Percentiles rank a stretch among this genome's conserved stretches.
Conservation (phyloP, 2,113 vertebrate genomes). For the Nettapus auritus region DNA sequence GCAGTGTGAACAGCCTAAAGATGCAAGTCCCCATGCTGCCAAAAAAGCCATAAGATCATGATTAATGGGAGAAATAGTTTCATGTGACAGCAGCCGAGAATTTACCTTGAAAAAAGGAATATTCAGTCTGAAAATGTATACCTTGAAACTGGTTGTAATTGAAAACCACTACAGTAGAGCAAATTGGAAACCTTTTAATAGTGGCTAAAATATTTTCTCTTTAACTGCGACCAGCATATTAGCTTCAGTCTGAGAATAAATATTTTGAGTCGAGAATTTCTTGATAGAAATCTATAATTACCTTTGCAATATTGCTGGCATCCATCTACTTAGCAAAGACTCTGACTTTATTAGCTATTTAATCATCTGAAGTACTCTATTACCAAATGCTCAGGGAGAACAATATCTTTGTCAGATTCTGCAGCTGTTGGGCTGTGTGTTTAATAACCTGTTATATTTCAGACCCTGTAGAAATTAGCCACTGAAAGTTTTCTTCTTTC, state of each 20-base stretch:
- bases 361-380: slow-evolving; percentile 43
- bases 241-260: neutral
- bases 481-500: neutral
- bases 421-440: neutral
- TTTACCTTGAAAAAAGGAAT: slow-evolving; percentile 4
- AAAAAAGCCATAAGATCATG: neutral
- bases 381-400: slow-evolving; percentile 30
- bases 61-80: slow-evolving; percentile 26
- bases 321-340: slow-evolving; percentile 33
- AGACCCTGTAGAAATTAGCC: neutral
- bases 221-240: neutral
- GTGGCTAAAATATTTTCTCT: neutral
- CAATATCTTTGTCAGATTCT: slow-evolving; percentile 31
- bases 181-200: slow-evolving; percentile 12
- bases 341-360: slow-evolving; percentile 45
- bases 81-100: neutral
- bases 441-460: slow-evolving; percentile 51
- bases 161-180: neutral
- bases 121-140: neutral
- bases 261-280: slow-evolving; percentile 20
- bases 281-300: slow-evolving; percentile 50
- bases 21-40: neutral
- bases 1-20: neutral
- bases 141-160: slow-evolving; percentile 27
- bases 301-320: slow-evolving; percentile 41